Evolutionary conservation across 2,888 invertebrate genomes (phyloP), one percentile per base, ranked within the genome.

Genomic region (Lithophane socia): DNA sequence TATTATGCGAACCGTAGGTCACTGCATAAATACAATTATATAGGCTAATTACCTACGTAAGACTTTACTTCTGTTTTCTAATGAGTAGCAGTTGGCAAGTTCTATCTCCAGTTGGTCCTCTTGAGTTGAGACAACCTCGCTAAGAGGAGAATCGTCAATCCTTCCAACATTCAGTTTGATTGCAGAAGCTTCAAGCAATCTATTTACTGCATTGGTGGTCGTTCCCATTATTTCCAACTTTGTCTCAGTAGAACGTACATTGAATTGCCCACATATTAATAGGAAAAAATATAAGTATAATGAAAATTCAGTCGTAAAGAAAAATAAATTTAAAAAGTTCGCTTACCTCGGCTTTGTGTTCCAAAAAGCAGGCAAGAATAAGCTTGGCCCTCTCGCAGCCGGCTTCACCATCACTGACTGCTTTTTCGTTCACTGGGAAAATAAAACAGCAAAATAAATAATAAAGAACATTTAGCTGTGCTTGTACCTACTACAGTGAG

Each of bases 381-480:
- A 92, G 86, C 70, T 87, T 86, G 0, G 93, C 91, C 74, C 93
- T 87, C 4, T 93, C 92, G 73, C 93, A 94, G 7, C 93, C 93
- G 44, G 89, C 90, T 2, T 89, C 90, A 7, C 90, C 92, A 29
- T 94, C 93, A 61, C 79, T 84, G 0, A 93, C 93, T 29, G 80
- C 65, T 75, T 91, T 56, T 0, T 87, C 82, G 61, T 89, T 89
- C 29, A 91, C 91, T 90, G 77, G 0, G 73, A 75, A 52, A 61
- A 52, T 5, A 42, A 24, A 47, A 24, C 16, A 24, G 4, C 2
- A 65, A 49, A 56, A 63, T 58, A 54, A 52, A 16, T 21, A 65
- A 9, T 10, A 49, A 47, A 44, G 9, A 47, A 21, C 52, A 9
- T 9, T 12, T 29, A 52, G 3, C 24, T 7, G 18, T 72, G 12